Percentiles rank a stretch among this genome's conserved stretches.
These are phyloP conservation scores for Amphiprion ocellaris DNA, from an alignment of 2,113 vertebrate species.

Conservation along the genomic window DNA sequence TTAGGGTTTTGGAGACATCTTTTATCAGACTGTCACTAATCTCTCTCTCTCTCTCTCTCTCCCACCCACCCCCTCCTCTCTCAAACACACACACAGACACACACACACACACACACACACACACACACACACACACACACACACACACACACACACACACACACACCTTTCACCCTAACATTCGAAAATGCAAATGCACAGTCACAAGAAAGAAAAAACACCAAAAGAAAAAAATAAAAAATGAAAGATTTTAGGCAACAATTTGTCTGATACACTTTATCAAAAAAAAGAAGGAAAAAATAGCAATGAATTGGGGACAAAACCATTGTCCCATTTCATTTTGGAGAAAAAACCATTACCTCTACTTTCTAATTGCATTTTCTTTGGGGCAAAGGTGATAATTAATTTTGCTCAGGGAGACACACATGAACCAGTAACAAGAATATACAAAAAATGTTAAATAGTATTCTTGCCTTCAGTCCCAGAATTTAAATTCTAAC, in stretches of 20 bases:
- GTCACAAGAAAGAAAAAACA: slow-evolving; percentile 25
- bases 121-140: neutral
- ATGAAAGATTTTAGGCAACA: slow-evolving; percentile 60
- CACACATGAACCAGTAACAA: slow-evolving; percentile 49
- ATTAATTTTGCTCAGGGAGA: slow-evolving; percentile 84
- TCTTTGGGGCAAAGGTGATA: slow-evolving; percentile 83
- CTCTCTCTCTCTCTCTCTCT: slow-evolving; percentile 41
- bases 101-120: slow-evolving; percentile 12
- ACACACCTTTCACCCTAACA: slow-evolving; percentile 14
- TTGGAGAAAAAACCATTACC: slow-evolving; percentile 77
- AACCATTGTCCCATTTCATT: slow-evolving; percentile 70
- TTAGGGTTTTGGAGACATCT: slow-evolving; percentile 86
- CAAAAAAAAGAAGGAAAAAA: slow-evolving; percentile 20
- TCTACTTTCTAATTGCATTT: slow-evolving; percentile 82
- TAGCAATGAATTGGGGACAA: slow-evolving; percentile 65
- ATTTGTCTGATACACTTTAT: slow-evolving; percentile 65
- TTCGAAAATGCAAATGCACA: slow-evolving; percentile 60
- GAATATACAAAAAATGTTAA: slow-evolving; percentile 66
- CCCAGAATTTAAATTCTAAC: slow-evolving; percentile 59
- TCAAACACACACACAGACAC: neutral
- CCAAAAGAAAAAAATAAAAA: neutral
- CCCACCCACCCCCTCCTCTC: neutral
- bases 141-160: slow-evolving; percentile 13
- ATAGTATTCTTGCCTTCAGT: slow-evolving; percentile 71
- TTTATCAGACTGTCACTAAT: slow-evolving; percentile 86